These are phyloP conservation scores for Temnothorax curvispinosus DNA, from an alignment of 1,140 invertebrate species.

Conservation along the genomic window DNA sequence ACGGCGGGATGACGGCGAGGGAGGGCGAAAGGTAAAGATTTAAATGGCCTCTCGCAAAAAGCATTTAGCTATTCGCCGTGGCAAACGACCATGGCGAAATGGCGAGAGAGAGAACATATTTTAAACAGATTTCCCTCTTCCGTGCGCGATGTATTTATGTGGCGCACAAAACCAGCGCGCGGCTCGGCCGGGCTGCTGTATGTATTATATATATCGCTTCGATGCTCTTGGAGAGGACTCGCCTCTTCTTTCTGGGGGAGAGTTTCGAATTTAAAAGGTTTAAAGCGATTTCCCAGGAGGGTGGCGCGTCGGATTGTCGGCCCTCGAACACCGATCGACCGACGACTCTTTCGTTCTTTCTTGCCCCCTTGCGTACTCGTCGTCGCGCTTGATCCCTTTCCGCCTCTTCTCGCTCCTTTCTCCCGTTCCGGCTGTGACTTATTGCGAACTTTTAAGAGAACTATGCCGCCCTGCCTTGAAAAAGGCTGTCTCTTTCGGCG, in stretches of 20 bases:
- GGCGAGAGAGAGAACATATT: conserved; percentile 82
- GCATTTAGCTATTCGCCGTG: conserved; percentile 86
- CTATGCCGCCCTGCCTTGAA: background rate
- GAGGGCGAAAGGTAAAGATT: conserved; percentile 84
- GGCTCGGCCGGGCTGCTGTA: conserved; percentile 20
- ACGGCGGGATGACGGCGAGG: conserved; percentile 42
- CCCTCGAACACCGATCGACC: conserved; percentile 74
- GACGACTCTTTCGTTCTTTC: conserved; percentile 54
- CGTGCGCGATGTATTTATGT: conserved; percentile 84
- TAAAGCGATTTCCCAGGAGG: conserved; percentile 85
- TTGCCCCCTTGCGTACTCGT: background rate
- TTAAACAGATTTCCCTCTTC: conserved; percentile 85
- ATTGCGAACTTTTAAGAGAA: conserved; percentile 70
- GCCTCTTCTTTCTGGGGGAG: conserved; percentile 61
- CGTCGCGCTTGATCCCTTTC: conserved; percentile 26
- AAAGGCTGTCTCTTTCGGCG: conserved; percentile 28
- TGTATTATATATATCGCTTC: conserved; percentile 22
- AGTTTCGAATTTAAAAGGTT: conserved; percentile 84
- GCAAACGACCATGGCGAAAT: conserved; percentile 85
- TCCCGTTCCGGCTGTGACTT: conserved; percentile 66
- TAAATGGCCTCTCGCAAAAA: conserved; percentile 86
- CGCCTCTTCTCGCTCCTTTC: conserved; percentile 40
- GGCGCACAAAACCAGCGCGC: conserved; percentile 68
- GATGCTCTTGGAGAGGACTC: conserved; percentile 63
- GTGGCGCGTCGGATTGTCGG: conserved; percentile 77